Base-by-base conservation (phyloP, 2,113 vertebrate genomes). In the Melanerpes aurifrons region DNA sequence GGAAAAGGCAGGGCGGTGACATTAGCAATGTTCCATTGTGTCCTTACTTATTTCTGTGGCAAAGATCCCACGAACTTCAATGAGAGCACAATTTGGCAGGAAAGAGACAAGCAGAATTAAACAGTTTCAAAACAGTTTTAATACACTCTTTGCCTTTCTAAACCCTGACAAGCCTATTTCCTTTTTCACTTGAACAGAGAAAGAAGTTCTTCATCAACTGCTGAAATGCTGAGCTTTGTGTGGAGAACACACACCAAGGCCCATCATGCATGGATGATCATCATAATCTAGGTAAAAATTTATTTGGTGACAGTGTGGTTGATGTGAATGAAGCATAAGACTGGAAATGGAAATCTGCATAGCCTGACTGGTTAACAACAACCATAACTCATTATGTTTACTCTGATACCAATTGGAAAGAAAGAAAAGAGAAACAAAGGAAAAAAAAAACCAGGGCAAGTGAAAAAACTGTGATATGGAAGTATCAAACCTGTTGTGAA, bases 41-140 rank as follows among this genome's bases (percentile, higher is more conserved):
- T 25, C 75, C 61, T 89, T 76, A 82, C 82, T 94, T 73, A 91
- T 91, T 90, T 87, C 53, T 43, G 4, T 56, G 57, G 91, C 87
- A 82, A 77, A 73, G 64, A 71, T 87, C 61, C 78, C 75, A 57
- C 4, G 67, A 68, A 82, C 67, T 90, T 85, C 83, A 89, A 58
- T 35, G 21, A 88, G 73, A 61, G 37, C 22, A 80, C 1, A 0
- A 57, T 24, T 66, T 84, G 89, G 67, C 78, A 95, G 67, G 63
- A 70, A 66, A 86, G 32, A 93, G 28, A 84, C n/a, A 67, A 92
- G 71, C 78, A 92, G 71, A 94, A 93, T 21, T 8, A 87, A 89
- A 85, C 26, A 59, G 35, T 89, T 79, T 82, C 64, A 86, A 88
- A 92, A 81, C 37, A 71, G 57, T 81, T 90, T 86, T 62, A 87